phyloP scores from a whole-genome alignment of 2,888 invertebrate genomes.

The Acanthosoma haemorrhoidale region DNA sequence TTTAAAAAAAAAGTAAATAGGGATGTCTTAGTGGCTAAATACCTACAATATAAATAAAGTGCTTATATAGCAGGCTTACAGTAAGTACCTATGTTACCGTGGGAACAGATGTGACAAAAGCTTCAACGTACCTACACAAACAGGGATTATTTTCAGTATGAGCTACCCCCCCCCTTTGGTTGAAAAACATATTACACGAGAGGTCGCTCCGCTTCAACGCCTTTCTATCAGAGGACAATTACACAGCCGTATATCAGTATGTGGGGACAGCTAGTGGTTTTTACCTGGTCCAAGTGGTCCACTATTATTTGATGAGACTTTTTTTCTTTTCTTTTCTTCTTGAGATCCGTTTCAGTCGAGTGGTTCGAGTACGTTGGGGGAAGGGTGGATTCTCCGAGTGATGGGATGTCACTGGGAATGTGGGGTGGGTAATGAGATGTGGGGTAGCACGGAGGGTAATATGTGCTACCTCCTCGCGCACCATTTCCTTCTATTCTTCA shows the following conservation, averaged over 20 bases:
- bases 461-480: too few relatives aligned
- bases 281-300: not conserved
- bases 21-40: too few relatives aligned
- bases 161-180: not conserved
- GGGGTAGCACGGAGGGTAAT: too few relatives aligned
- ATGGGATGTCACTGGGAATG: not conserved
- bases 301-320: constrained; percentile 1
- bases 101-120: not conserved
- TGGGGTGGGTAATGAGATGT: too few relatives aligned
- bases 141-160: not conserved
- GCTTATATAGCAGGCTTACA: too few relatives aligned
- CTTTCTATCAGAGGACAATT: not conserved
- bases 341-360: not conserved
- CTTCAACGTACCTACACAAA: not conserved
- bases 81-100: too few relatives aligned
- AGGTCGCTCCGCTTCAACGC: not conserved
- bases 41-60: too few relatives aligned
- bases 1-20: too few relatives aligned
- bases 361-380: not conserved
- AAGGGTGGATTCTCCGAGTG: too few relatives aligned
- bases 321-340: too few relatives aligned
- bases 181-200: not conserved
- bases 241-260: not conserved
- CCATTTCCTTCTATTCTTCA: too few relatives aligned
- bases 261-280: not conserved